Conservation (phyloP, 2,888 invertebrate species). For the Hipparchia semele region DNA sequence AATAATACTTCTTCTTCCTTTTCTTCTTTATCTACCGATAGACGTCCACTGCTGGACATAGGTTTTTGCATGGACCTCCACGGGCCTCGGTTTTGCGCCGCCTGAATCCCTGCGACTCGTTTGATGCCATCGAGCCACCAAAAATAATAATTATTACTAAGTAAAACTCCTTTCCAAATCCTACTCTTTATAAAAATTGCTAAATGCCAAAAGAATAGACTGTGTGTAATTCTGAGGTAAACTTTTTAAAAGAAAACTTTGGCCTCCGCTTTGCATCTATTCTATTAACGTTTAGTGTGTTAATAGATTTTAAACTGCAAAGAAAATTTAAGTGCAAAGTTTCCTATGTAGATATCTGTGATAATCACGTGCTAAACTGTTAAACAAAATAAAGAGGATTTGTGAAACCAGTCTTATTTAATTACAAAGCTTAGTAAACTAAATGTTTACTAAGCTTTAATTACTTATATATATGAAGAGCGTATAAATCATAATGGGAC, state of each 20-base stretch:
- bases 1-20: no score
- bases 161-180: no score
- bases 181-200: background rate
- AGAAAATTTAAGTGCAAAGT: background rate
- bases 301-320: background rate
- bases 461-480: background rate
- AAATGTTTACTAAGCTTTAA: background rate
- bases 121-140: no score
- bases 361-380: constrained; percentile 3
- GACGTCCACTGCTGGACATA: no score
- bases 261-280: background rate
- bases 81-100: no score
- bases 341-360: background rate
- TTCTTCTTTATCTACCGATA: no score
- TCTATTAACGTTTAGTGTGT: background rate
- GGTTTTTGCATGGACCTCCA: no score
- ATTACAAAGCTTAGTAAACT: background rate
- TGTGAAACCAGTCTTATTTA: constrained; percentile 3
- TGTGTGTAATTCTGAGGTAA: background rate
- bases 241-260: background rate
- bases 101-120: no score
- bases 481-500: background rate
- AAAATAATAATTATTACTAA: no score
- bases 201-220: background rate
- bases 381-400: background rate